Evolutionary conservation across 2,888 invertebrate genomes (phyloP).

Genomic region (Julus scandinavius): DNA sequence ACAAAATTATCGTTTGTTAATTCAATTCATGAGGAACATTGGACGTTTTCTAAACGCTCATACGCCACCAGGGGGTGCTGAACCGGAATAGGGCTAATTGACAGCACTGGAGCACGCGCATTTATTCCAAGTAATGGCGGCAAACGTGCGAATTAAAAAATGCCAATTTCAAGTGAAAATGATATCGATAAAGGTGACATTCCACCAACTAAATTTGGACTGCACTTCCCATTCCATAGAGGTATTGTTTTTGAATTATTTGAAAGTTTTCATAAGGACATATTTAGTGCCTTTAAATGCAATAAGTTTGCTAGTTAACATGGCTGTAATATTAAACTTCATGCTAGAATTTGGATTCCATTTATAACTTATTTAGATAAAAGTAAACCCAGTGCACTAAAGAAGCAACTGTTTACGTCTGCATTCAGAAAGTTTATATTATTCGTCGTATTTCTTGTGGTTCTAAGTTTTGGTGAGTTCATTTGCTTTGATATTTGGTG

Average conservation of each 20-base stretch:
- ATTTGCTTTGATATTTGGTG: not conserved
- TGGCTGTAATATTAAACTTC: no score
- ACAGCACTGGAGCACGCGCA: not conserved
- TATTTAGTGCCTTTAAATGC: no score
- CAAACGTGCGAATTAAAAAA: not conserved
- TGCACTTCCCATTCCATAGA: not conserved
- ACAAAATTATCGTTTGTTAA: no score
- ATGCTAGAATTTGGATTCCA: not conserved
- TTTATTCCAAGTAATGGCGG: not conserved
- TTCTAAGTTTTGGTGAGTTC: constrained; percentile 34
- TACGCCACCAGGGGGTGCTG: no score
- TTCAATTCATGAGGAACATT: not conserved
- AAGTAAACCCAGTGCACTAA: not conserved
- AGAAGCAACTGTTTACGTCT: not conserved
- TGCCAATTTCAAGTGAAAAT: not conserved
- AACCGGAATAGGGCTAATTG: not conserved
- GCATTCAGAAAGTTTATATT: not conserved
- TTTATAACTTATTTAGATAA: not conserved
- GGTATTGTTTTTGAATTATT: not conserved
- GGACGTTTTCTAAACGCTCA: not conserved
- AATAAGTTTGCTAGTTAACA: no score
- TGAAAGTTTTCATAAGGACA: no score
- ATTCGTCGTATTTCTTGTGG: constrained; percentile 11
- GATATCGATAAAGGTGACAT: not conserved
- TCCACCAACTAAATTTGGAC: not conserved